Evolutionary conservation across 1,140 invertebrate genomes (phyloP), one percentile per base, ranked within the genome.

Genomic region (Drosophila auraria): DNA sequence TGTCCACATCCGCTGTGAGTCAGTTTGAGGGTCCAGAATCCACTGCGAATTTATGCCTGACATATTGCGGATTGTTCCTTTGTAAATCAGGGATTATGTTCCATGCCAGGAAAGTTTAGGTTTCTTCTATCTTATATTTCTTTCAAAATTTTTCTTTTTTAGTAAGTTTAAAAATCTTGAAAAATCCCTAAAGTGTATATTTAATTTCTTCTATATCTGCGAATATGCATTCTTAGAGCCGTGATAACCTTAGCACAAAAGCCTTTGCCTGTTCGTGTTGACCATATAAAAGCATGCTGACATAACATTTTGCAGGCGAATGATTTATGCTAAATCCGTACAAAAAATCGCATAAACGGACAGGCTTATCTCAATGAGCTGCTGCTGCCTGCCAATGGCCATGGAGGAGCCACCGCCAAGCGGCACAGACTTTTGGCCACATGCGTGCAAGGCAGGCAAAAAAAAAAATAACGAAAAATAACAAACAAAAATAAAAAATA

Each of bases 351-450:
- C 77, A 84, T 76, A 82, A 84, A 69, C 82, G 68, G 78, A 84
- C 82, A 90, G 81, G 84, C 84, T 89, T 90, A 89, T 89, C 84
- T 89, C 84, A 89, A 89, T 82, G 84, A 89, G 86, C 69, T 78
- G 82, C 54, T 64, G 76, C 65, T 25, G 56, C 44, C 57, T 33
- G 63, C 64, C 66, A 73, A 56, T 75, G 80, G 62, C 68, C 70
- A 77, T 69, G 71, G 60, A 69, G 80, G 73, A 78, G 59, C 68
- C 79, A 63, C 59, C 63, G 23, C 36, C 72, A 56, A 57, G 61
- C 73, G 25, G 38, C 57, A 51, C 64, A 45, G 69, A 84, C 68
- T 79, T 69, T 75, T 80, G 64, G 61, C 49, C 80, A 74, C 64
- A 83, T 89, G 84, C 84, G 83, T 89, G 83, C 81, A 54, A 53